Evolutionary conservation across 2,797 vertebrate genomes (phyloP).

Genomic region (Emydoidea blandingii): DNA sequence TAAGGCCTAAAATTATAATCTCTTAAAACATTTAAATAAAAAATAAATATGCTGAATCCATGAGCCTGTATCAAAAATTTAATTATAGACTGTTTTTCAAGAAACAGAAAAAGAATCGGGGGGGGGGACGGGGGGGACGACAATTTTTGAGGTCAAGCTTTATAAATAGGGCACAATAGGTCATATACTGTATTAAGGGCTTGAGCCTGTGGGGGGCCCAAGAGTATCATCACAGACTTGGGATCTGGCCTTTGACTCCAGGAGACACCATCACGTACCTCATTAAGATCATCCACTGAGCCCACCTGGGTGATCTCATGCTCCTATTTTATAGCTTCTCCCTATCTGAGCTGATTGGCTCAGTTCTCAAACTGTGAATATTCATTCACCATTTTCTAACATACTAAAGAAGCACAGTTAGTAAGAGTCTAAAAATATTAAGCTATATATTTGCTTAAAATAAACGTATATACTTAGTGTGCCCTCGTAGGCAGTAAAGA

Average conservation of each 20-base stretch:
- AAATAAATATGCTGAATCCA: too few species aligned
- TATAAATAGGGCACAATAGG: too few species aligned
- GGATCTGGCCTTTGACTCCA: not conserved
- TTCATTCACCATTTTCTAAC: not conserved
- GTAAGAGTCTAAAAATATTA: not conserved
- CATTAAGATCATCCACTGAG: not conserved
- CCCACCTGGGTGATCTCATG: not conserved
- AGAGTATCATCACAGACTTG: not conserved
- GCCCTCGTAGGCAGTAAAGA: not conserved
- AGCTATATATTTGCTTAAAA: not conserved
- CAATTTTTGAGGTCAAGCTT: too few species aligned
- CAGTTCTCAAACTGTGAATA: not conserved
- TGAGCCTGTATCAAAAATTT: too few species aligned
- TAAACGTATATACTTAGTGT: not conserved
- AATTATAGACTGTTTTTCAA: too few species aligned
- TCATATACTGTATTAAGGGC: not conserved
- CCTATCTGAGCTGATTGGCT: not conserved
- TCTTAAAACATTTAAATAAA: too few species aligned
- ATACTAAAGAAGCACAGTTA: not conserved
- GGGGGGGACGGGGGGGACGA: fast-evolving
- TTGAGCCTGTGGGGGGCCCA: not conserved
- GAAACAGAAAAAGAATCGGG: too few species aligned
- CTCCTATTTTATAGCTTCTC: not conserved
- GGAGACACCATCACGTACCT: not conserved
- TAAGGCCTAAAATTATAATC: too few species aligned